Conservation (phyloP, 2,113 vertebrate species). For the Saccopteryx bilineata region DNA sequence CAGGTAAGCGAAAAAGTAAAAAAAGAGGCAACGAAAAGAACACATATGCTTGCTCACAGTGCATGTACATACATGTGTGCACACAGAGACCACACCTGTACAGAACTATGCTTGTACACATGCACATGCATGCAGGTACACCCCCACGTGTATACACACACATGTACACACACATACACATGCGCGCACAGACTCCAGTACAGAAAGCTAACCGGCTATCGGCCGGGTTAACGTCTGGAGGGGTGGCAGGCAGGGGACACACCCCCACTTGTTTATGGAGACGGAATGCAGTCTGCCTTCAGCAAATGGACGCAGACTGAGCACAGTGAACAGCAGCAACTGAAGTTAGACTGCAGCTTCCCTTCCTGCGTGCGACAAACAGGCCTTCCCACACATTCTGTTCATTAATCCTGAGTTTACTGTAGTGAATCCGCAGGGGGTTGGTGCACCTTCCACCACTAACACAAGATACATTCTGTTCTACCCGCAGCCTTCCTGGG, state of each 20-base stretch:
- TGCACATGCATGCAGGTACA: not conserved
- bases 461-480: slow-evolving; percentile 67
- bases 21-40: not conserved
- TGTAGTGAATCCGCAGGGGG: slow-evolving; percentile 82
- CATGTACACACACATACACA: accelerated
- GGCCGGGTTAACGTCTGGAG: accelerated
- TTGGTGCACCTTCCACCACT: not conserved
- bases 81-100: no score
- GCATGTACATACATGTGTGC: not conserved
- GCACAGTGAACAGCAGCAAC: slow-evolving; percentile 76
- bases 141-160: accelerated
- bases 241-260: not conserved
- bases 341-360: slow-evolving; percentile 82
- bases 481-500: not conserved
- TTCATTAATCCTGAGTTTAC: slow-evolving; percentile 85
- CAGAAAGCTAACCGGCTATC: not conserved
- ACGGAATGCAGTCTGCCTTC: slow-evolving; percentile 79
- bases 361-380: slow-evolving; percentile 82
- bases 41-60: not conserved
- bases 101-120: no score
- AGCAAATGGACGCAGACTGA: slow-evolving; percentile 77
- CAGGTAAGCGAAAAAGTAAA: not conserved
- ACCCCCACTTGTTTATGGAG: slow-evolving; percentile 70
- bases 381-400: slow-evolving; percentile 76
- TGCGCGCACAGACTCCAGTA: accelerated